Evolutionary conservation across 2,888 invertebrate genomes (phyloP), one percentile per base, ranked within the genome.

Genomic region (Microctonus aethiopoides): DNA sequence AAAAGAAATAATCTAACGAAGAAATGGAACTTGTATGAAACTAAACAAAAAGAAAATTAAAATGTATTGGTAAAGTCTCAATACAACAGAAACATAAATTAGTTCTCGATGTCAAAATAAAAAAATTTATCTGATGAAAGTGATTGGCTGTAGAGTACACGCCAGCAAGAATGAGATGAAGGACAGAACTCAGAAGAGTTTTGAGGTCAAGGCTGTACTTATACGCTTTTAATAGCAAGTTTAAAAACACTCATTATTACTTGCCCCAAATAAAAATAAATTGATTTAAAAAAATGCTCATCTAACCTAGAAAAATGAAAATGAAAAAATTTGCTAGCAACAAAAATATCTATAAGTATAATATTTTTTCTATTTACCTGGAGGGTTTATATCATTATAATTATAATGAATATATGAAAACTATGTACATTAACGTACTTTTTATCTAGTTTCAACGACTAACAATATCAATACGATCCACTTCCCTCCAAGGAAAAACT

Each of bases 41-140:
- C 29, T 3, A 29, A 29, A 29, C 5, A 29, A 5, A 29, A 29
- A 29, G 29, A 29, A 29, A 29, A 29, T n/a, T n/a, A 29, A 29
- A 46, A 20, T 16, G 16, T 24, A 24, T 24, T 24, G 22, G 26
- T 11, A 24, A 26, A 54, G 26, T 24, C 1, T 54, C 24, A 54
- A 26, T 16, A 46, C 16, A 46, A 4, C 16, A 54, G 2, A 24
- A 54, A 54, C 3, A 54, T 54, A 10, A 10, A 26, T 54, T 24
- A 11, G n/a, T n/a, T n/a, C 24, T 46, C 46, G 46, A 46, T 46
- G 13, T 10, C 26, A 54, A 54, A 54, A 54, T 54, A 24, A 54
- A 54, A 54, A 54, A 54, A 26, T 54, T 26, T n/a, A 11, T 54
- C 11, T 54, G 54, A 24, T 54, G 26, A 54, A 54, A 26, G 54